Evolutionary conservation across 2,888 invertebrate species (phyloP).

Genomic region (Pterostichus madidus): DNA sequence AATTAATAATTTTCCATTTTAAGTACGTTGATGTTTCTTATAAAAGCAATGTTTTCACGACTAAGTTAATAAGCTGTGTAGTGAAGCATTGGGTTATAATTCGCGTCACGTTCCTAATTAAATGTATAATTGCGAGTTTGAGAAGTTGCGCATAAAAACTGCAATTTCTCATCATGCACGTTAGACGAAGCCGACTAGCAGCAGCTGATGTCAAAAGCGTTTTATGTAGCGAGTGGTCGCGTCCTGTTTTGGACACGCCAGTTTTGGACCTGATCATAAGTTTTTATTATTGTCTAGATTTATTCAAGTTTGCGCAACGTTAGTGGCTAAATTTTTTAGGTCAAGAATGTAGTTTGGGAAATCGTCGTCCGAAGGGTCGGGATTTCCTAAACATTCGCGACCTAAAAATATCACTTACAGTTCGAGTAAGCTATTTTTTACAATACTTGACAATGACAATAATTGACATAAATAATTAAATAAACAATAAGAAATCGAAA

Average conservation of each 20-base stretch:
- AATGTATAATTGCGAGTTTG: constrained; percentile 63
- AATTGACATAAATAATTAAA: no score
- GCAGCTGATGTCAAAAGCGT: background rate
- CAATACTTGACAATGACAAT: no score
- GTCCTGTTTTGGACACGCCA: background rate
- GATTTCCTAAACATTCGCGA: no score
- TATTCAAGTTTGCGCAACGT: no score
- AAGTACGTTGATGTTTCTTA: constrained; percentile 25
- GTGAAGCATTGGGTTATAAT: constrained; percentile 35
- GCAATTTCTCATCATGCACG: constrained; percentile 21
- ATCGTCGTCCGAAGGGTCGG: no score
- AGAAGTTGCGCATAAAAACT: constrained; percentile 49
- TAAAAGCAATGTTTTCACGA: constrained; percentile 37
- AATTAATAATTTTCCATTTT: constrained; percentile 44
- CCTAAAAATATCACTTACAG: no score
- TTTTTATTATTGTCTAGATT: background rate
- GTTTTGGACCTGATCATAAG: background rate
- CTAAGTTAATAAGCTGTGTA: constrained; percentile 45
- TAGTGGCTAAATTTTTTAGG: no score
- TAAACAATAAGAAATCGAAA: no score
- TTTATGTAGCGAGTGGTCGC: background rate
- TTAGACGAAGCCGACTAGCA: background rate
- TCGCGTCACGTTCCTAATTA: constrained; percentile 62
- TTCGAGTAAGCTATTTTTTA: no score
- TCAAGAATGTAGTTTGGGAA: no score